Percentiles rank a stretch among this genome's conserved stretches.
phyloP scores from a whole-genome alignment of 2,888 invertebrate genomes.

The Abscondita cerata region DNA sequence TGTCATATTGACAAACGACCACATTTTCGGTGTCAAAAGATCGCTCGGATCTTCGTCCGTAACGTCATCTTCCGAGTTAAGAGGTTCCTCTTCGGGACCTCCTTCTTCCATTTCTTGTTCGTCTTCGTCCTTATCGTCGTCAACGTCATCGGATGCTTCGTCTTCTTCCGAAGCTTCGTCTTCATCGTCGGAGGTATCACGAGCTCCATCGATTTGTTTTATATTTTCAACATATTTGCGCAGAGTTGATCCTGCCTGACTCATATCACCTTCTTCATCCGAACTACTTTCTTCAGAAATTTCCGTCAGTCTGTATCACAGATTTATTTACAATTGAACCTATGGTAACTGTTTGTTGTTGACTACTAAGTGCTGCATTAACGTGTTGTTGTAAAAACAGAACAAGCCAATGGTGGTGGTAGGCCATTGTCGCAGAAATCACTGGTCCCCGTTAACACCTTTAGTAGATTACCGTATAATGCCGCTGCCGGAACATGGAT shows the following conservation, averaged over 20 bases:
- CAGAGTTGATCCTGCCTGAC: constrained; percentile 1
- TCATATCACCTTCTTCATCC: constrained; percentile 54
- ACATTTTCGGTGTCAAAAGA: constrained; percentile 99
- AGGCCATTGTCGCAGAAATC: constrained; percentile 87
- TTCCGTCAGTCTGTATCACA: constrained; percentile 48
- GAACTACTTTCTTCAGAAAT: constrained; percentile 18
- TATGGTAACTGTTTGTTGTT: constrained; percentile 31
- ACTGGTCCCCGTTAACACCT: constrained; percentile 86
- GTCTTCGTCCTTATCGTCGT: constrained; percentile 62
- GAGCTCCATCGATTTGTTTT: constrained; percentile 63
- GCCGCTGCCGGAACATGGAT: constrained; percentile 90
- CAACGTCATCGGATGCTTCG: constrained; percentile 70
- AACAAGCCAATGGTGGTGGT: constrained; percentile 82
- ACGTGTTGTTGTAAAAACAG: constrained; percentile 89
- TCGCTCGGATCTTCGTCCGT: constrained; percentile 95
- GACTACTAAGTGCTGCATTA: constrained; percentile 68
- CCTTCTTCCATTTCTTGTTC: constrained; percentile 63
- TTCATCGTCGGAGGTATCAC: constrained; percentile 75
- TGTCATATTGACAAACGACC: constrained; percentile 99
- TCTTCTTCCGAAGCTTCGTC: constrained; percentile 76
- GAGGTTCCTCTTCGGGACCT: constrained; percentile 75
- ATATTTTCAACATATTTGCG: not conserved
- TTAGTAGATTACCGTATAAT: constrained; percentile 67
- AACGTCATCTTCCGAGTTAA: constrained; percentile 97
- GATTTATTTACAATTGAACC: constrained; percentile 37